Evolutionary conservation across 1,140 invertebrate genomes (phyloP), one percentile per base, ranked within the genome.

Genomic region (Trachymyrmex septentrionalis): DNA sequence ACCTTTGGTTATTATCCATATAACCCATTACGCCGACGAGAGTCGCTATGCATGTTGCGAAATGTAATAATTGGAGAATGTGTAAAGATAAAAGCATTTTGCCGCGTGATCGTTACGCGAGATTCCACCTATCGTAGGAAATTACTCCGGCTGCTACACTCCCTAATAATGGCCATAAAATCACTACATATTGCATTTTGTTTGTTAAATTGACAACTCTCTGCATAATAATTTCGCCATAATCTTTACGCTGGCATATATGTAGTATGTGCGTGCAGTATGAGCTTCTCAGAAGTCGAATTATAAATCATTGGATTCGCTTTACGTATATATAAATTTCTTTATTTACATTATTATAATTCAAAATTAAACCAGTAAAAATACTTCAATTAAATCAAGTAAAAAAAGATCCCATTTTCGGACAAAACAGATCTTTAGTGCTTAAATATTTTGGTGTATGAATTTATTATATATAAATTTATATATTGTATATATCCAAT

Each of bases 21-120:
- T 67, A 55, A 38, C 48, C 61, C 76, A 34, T 80, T 80, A 80
- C 16, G 4, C 27, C n/a, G 14, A 24, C 48, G 27, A 24, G n/a
- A 66, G 61, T 34, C 61, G 44, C 19, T 14, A 10, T 50, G 44
- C 12, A 21, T 67, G 76, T 66, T 80, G n/a, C 44, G 50, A 80
- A 69, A 67, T 55, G 64, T 30, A 67, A 80, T 55, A 80, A 80
- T 80, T 67, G 77, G 44, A 38, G 63, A 67, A 50, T 67, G 63
- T 53, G 30, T 50, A 38, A 53, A 78, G 76, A 66, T 66, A 78
- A 80, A 80, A 80, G 77, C 77, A 24, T 38, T 34, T 19, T 44
- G 48, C 48, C 2, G 30, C 21, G 44, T 44, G 76, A 80, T 67
- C 27, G 44, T 77, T 80, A 66, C n/a, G 63, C 63, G 63, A 80